Percentiles rank a stretch among this genome's conserved stretches.
Evolutionary conservation across 2,888 invertebrate genomes (phyloP).

Genomic region (Drosophila phalerata): DNA sequence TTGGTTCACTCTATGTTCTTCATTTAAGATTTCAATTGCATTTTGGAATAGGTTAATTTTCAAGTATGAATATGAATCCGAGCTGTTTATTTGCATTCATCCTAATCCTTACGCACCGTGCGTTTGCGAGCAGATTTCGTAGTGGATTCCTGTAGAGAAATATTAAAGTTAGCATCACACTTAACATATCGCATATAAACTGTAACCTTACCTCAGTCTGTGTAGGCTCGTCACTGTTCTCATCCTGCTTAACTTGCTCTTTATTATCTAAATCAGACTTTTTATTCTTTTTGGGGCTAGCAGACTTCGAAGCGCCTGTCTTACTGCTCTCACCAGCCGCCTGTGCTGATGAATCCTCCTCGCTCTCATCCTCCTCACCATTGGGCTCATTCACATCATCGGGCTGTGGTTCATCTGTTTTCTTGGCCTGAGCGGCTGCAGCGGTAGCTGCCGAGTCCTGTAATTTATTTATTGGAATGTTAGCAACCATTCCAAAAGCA

Average conservation of each 20-base stretch:
- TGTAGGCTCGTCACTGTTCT: slow-evolving; percentile 67
- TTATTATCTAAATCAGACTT: slow-evolving; percentile 85
- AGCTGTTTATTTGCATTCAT: slow-evolving; percentile 20
- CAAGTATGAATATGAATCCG: slow-evolving; percentile 35
- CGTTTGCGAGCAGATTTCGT: slow-evolving; percentile 82
- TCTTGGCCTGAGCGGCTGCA: slow-evolving; percentile 87
- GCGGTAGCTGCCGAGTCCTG: slow-evolving; percentile 86
- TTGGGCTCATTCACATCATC: slow-evolving; percentile 85
- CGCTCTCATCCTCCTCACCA: slow-evolving; percentile 59
- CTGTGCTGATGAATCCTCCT: slow-evolving; percentile 52
- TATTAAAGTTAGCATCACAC: neutral
- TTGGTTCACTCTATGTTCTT: slow-evolving; percentile 22
- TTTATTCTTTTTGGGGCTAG: slow-evolving; percentile 83
- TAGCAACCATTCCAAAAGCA: slow-evolving; percentile 7
- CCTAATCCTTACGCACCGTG: slow-evolving; percentile 83
- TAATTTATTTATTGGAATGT: neutral
- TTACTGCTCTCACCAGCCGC: slow-evolving; percentile 55
- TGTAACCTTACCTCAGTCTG: slow-evolving; percentile 75
- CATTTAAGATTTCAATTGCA: slow-evolving; percentile 19
- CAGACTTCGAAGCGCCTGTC: slow-evolving; percentile 55
- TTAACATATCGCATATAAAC: neutral
- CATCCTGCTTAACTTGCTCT: slow-evolving; percentile 57
- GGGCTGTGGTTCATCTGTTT: slow-evolving; percentile 89
- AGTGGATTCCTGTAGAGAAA: slow-evolving; percentile 60
- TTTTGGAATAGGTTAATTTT: slow-evolving; percentile 58